Evolutionary conservation across 2,888 invertebrate genomes (phyloP), one percentile per base, ranked within the genome.

Genomic region (Chrysomela aeneicollis): DNA sequence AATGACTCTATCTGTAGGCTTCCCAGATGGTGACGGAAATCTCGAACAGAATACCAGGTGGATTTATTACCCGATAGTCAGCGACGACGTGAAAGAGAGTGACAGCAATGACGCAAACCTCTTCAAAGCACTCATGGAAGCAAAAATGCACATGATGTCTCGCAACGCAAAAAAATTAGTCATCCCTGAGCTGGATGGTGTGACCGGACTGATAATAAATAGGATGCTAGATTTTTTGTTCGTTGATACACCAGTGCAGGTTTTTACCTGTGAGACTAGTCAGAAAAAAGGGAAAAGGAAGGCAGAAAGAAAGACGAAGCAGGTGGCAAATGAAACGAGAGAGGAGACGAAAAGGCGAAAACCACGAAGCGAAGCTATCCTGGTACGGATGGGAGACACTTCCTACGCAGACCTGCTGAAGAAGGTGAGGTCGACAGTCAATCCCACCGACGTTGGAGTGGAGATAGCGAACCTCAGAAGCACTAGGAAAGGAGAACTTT

Each of bases 1-100:
- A 55, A 68, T 70, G 70, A 22, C 55, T 10, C 63, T 64, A 18
- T 53, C 68, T 10, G 49, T 70, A 10, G 65, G 68, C 17, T 67
- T 69, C 32, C 71, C 69, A n/a, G 69, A 71, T 51, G 37, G 63
- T 19, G 63, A 67, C 2, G 65, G 69, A 22, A 66, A 72, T 18
- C 30, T 67, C 10, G 30, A n/a, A 9, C 17, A 47, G 9, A 57
- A 21, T 1, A 49, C 51, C 3, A 70, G 69, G 32, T 37, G 42
- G 21, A 68, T 70, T 42, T 62, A 64, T 46, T 63, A 57, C 42
- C 67, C 64, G 9, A 21, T 61, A 18, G 17, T 59, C 15, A 35
- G 46, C 8, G 55, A 61, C 8, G 57, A 26, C 0, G 47, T 12
- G 3, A 10, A 12, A 1, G 17, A 42, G 8, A n/a, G 26, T 6